Conservation (phyloP, 1,140 invertebrate species). For the Oryzaephilus surinamensis region DNA sequence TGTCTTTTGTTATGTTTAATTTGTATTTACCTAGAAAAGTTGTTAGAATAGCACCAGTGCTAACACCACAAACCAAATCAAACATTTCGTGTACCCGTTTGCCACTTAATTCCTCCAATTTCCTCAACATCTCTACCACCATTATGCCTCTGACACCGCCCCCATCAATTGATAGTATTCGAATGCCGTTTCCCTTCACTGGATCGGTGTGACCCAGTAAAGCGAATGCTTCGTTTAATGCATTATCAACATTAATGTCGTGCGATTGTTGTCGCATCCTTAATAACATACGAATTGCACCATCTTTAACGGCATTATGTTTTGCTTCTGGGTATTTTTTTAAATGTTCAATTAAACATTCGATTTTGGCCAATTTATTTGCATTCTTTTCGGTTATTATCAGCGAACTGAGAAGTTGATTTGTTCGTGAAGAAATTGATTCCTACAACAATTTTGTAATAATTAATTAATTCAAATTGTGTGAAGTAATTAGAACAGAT, state of each 20-base stretch:
- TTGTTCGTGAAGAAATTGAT: slow-evolving; percentile 4
- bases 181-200: slow-evolving; percentile 59
- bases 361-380: slow-evolving; percentile 31
- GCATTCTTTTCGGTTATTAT: not conserved
- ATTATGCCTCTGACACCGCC: slow-evolving; percentile 79
- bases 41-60: slow-evolving; percentile 73
- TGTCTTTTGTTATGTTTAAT: not conserved
- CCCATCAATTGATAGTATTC: slow-evolving; percentile 81
- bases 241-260: slow-evolving; percentile 35
- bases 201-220: slow-evolving; percentile 65
- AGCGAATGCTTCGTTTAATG: slow-evolving; percentile 53
- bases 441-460: too few species aligned
- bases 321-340: slow-evolving; percentile 61
- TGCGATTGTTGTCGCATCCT: slow-evolving; percentile 36
- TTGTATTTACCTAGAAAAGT: slow-evolving; percentile 43
- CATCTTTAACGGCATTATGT: slow-evolving; percentile 57
- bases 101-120: slow-evolving; percentile 62
- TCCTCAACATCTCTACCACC: slow-evolving; percentile 68
- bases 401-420: slow-evolving; percentile 2
- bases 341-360: slow-evolving; percentile 59
- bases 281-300: slow-evolving; percentile 51
- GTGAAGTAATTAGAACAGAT: too few species aligned
- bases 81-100: slow-evolving; percentile 60
- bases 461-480: too few species aligned
- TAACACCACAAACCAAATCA: slow-evolving; percentile 87